These are phyloP conservation scores for Leptoclinus maculatus DNA, from an alignment of 2,797 vertebrate genomes.

Conservation along the genomic window DNA sequence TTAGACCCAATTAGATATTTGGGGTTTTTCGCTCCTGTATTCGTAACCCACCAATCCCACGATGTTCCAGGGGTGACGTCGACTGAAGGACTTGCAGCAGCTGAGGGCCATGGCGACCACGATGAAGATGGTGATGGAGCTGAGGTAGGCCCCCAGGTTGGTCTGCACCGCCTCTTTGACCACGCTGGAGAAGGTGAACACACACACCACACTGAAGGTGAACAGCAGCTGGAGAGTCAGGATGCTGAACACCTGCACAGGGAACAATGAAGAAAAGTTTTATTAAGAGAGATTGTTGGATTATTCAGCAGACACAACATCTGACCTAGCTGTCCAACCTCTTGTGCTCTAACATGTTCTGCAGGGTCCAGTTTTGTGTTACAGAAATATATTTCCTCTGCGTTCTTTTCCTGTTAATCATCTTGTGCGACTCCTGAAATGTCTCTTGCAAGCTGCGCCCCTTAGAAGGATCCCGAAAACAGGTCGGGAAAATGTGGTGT, in stretches of 20 bases:
- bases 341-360: neutral
- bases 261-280: neutral
- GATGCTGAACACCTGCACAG: conserved; percentile 89
- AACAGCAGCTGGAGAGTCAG: conserved; percentile 90
- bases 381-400: neutral
- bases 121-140: conserved; percentile 87
- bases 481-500: neutral
- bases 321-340: neutral
- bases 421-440: neutral
- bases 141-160: conserved; percentile 86
- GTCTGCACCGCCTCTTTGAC: conserved; percentile 83
- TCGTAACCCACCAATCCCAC: conserved; percentile 85
- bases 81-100: conserved; percentile 84
- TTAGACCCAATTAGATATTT: neutral
- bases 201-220: conserved; percentile 89
- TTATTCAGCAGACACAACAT: neutral
- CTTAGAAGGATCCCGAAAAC: neutral
- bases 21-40: neutral
- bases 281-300: neutral
- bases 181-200: conserved; percentile 89
- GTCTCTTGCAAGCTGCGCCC: neutral
- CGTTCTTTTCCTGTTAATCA: neutral
- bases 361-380: neutral
- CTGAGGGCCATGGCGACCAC: conserved; percentile 82
- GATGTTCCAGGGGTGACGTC: conserved; percentile 92